phyloP scores from a whole-genome alignment of 2,113 vertebrate genomes.

The Etheostoma cragini region DNA sequence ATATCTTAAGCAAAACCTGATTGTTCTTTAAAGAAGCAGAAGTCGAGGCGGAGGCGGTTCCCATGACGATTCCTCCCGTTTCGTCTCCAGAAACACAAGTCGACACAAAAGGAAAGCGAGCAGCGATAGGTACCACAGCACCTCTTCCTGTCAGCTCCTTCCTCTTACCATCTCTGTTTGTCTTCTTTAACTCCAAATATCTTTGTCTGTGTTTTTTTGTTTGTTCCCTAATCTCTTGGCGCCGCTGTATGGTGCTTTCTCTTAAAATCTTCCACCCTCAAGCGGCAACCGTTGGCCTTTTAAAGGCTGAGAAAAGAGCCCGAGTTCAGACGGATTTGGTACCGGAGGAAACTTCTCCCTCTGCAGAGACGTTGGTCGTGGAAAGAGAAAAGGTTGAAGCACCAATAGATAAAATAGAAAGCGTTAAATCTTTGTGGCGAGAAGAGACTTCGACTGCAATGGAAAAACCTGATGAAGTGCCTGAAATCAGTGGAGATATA shows the following conservation, averaged over 20 bases:
- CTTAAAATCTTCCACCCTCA: slow-evolving; percentile 34
- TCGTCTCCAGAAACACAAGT: slow-evolving; percentile 19
- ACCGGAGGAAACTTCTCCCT: not conserved
- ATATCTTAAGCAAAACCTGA: slow-evolving; percentile 28
- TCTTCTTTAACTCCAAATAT: slow-evolving; percentile 55
- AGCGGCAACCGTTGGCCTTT: slow-evolving; percentile 20
- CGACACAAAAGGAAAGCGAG: slow-evolving; percentile 25
- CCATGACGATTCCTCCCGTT: not conserved
- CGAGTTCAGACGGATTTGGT: slow-evolving; percentile 11
- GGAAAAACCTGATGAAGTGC: not conserved
- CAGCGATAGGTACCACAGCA: slow-evolving; percentile 67
- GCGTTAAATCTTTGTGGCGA: not conserved
- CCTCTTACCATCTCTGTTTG: slow-evolving; percentile 29
- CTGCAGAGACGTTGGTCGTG: not conserved
- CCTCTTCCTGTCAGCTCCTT: not conserved
- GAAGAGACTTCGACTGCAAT: not conserved
- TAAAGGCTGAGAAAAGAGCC: slow-evolving; percentile 12
- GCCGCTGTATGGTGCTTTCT: slow-evolving; percentile 65
- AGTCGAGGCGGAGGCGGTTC: slow-evolving; percentile 26
- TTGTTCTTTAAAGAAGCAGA: slow-evolving; percentile 68
- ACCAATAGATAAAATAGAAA: not conserved
- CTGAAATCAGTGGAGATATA: not conserved
- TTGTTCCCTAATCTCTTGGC: slow-evolving; percentile 71
- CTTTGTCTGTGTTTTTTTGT: slow-evolving; percentile 59
- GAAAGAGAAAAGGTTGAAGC: slow-evolving; percentile 7